A percentile compares a stretch with the other conserved stretches of the same genome.
phyloP scores from a whole-genome alignment of 2,797 vertebrate genomes.

The Champsocephalus esox region DNA sequence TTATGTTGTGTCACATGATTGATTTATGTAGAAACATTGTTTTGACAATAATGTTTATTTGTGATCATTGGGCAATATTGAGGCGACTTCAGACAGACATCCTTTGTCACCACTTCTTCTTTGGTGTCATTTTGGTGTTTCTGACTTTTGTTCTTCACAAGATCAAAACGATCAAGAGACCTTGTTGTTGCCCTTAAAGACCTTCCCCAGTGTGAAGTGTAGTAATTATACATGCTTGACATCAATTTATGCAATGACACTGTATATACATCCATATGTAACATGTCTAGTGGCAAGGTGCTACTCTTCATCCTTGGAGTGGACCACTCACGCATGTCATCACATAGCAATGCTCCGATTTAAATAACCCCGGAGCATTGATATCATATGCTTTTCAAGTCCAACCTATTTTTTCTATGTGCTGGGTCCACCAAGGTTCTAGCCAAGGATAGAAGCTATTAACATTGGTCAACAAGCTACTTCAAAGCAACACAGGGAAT shows the following conservation, averaged over 20 bases:
- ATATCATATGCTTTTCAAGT: not conserved
- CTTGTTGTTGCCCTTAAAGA: not conserved
- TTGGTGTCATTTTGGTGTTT: no score
- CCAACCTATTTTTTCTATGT: not conserved
- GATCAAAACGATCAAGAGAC: not conserved
- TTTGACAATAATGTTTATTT: no score
- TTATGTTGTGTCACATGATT: no score
- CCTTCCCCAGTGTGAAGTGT: not conserved
- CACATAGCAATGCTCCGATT: not conserved
- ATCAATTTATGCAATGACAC: not conserved
- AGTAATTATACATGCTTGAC: conserved; percentile 1
- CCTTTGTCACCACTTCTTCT: no score
- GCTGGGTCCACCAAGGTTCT: not conserved
- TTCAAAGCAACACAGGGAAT: conserved; percentile 47
- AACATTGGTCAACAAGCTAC: conserved; percentile 41
- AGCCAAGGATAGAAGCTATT: conserved; percentile 4
- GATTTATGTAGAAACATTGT: no score
- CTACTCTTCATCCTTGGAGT: not conserved
- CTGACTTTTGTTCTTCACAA: no score
- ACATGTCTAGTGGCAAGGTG: not conserved
- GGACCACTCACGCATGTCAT: not conserved
- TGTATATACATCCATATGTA: not conserved
- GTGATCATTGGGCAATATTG: no score
- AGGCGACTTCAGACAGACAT: no score
- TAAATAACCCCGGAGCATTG: not conserved